Base-by-base conservation (phyloP, 2,888 invertebrate genomes). In the Erpobdella octoculata region DNA sequence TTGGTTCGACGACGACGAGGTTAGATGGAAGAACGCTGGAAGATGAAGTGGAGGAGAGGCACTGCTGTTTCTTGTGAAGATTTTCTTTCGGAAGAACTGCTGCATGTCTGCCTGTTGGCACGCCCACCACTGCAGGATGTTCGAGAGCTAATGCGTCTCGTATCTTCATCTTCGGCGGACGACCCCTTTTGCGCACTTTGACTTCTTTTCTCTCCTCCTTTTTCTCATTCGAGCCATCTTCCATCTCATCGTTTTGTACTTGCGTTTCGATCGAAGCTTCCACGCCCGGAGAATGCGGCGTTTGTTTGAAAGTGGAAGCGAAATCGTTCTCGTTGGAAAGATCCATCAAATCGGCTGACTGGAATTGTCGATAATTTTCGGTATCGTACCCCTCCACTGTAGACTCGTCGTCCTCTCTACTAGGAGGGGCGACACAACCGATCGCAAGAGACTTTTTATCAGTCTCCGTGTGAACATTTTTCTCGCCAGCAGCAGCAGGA, bases 321-420 rank as follows among this genome's bases (percentile, higher is more conserved):
- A 33, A 33, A 4, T 28, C 62, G 31, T 62, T 21, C 9, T 21
- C 12, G 28, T 58, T 35, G 18, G 28, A 33, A 33, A 62, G 18
- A 62, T 62, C 33, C 35, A 35, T 28, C 33, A 33, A 18, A 8
- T 62, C 33, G n/a, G 53, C 21, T 9, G 53, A 53, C 28, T 53
- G 53, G 12, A 53, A 28, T 53, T 53, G 53, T 53, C 53, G 53
- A 53, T 53, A 53, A 28, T 31, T 35, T 33, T 62, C 62, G 6
- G 31, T 35, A 35, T 62, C 35, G 35, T 62, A 62, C 4, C 62
- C 62, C n/a, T 62, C 62, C 62, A 62, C 33, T 4, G 62, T 62
- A n/a, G 62, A 62, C 62, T 62, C 62, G 18, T 62, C 62, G 33
- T 62, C 62, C 31, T 28, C 62, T 12, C 53, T 6, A n/a, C 53